These are phyloP conservation scores for Drosophila maculinotata DNA, from an alignment of 2,888 invertebrate genomes.

Conservation along the genomic window DNA sequence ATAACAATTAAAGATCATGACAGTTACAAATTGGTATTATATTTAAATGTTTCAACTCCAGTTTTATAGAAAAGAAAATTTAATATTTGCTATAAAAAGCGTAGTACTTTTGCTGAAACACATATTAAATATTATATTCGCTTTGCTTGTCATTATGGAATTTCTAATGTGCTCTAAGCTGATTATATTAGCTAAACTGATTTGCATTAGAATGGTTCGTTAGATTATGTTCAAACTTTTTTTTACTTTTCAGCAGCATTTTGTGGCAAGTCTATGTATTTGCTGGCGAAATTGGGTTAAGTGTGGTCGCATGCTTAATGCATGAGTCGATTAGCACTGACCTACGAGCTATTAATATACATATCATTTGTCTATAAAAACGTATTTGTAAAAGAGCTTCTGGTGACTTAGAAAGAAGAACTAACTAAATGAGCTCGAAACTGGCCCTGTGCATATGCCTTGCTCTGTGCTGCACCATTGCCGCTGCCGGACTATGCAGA, in stretches of 20 bases:
- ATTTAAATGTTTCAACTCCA: too few relatives aligned
- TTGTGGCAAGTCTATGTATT: too few relatives aligned
- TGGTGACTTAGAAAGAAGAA: conserved; percentile 6
- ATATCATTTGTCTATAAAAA: conserved; percentile 37
- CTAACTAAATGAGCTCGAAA: conserved; percentile 29
- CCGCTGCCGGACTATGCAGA: conserved; percentile 1
- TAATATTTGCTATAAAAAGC: too few relatives aligned
- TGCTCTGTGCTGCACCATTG: conserved; percentile 14
- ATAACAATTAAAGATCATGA: too few relatives aligned
- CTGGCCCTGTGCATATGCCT: conserved; percentile 6
- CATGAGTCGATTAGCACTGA: background rate
- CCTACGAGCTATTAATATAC: background rate
- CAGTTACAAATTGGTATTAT: background rate
- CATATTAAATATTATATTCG: conserved; percentile 2
- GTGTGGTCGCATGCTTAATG: background rate
- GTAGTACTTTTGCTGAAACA: background rate
- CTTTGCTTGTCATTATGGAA: conserved; percentile 3
- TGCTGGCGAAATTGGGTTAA: conserved; percentile 20
- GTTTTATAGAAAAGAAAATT: too few relatives aligned
- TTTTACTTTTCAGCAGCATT: background rate
- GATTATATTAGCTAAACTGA: conserved; percentile 29
- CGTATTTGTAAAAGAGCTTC: background rate
- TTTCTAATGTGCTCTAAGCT: conserved; percentile 22
- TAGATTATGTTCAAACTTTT: background rate
- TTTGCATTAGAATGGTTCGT: conserved; percentile 35